Conservation (phyloP, 2,888 invertebrate species). For the Harpagoxenus sublaevis region DNA sequence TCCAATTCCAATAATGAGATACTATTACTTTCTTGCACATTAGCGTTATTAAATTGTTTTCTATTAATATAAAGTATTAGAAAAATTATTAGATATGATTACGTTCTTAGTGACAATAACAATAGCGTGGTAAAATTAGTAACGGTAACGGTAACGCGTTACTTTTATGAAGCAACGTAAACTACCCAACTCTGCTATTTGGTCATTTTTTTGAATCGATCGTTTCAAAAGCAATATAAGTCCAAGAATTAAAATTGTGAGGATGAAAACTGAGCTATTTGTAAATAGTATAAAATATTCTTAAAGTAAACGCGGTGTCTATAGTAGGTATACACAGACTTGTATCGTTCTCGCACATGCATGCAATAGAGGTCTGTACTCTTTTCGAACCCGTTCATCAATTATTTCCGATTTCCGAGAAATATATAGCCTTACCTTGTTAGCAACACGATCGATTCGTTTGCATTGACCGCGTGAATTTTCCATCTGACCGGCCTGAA, state of each 20-base stretch:
- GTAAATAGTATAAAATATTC: not conserved
- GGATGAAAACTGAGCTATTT: not conserved
- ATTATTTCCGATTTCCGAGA: not conserved
- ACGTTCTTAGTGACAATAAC: no score
- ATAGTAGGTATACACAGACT: not conserved
- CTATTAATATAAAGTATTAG: no score
- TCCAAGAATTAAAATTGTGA: not conserved
- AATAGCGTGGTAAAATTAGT: no score
- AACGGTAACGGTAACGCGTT: no score
- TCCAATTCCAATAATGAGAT: no score
- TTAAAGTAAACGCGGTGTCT: not conserved
- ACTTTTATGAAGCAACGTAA: no score
- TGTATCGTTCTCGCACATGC: not conserved
- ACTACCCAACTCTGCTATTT: not conserved
- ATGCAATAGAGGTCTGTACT: not conserved
- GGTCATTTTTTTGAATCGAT: not conserved
- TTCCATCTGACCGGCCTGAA: constrained; percentile 3
- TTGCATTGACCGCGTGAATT: not conserved
- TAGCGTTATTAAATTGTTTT: no score
- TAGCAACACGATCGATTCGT: constrained; percentile 21
- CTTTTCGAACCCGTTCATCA: not conserved
- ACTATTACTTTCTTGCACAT: no score
- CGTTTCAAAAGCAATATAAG: not conserved
- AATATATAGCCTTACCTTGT: constrained; percentile 4
- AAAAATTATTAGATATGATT: no score